Base-by-base conservation (phyloP, 2,888 invertebrate species). In the Erannis defoliaria region DNA sequence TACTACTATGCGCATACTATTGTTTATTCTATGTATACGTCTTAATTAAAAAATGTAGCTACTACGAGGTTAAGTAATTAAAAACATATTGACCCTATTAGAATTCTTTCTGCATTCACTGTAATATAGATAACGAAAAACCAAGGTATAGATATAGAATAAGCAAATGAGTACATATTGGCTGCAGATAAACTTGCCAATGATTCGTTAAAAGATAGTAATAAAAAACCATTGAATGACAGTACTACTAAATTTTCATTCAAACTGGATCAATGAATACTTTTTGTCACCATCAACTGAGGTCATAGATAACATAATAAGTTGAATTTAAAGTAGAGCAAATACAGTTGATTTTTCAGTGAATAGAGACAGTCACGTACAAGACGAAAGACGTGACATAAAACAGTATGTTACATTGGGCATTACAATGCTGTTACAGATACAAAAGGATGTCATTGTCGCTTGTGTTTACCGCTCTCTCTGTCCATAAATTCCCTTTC, bases 371-470 rank as follows among this genome's bases (percentile, higher is more conserved):
- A 42, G 50, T 49, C 50, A 45, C 62, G 66, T 60, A 63, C 53
- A 46, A 65, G 65, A 65, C 66, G 66, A 53, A 48, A 66, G 64
- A 57, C 65, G 53, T 68, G 74, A 70, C 71, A 70, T 51, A 64
- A 68, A n/a, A 68, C 72, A 55, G 55, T 35, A 38, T 21, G 54
- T 38, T 48, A 59, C 42, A 49, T 69, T 66, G 61, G 65, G 61
- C 64, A 74, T 66, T 57, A 66, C 62, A 68, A 75, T 71, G 70
- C 65, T 72, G 64, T 62, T 64, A 66, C 62, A 71, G 37, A 55
- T 64, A 57, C 50, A 60, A 75, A 80, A 75, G 58, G 67, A 76
- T 79, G 79, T 76, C 79, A 78, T 76, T 77, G 79, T 75, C 78
- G 75, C 71, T 71, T 14, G 18, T 18, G 37, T 46, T 42, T 55